phyloP scores from a whole-genome alignment of 2,888 invertebrate species.

The Dastarcus helophoroides region DNA sequence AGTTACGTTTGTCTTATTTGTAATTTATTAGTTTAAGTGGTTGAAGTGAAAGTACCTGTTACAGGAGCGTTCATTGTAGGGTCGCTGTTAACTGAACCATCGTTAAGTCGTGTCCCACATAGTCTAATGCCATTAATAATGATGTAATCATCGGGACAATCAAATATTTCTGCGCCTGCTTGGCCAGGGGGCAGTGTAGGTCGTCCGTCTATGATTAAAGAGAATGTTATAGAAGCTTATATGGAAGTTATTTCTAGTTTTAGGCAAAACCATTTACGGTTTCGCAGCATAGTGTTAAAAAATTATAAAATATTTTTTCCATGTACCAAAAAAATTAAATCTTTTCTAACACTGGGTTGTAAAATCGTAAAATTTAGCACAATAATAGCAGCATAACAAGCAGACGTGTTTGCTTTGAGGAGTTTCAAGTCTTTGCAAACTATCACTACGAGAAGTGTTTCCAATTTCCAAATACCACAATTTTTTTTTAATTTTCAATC shows the following conservation, averaged over 20 bases:
- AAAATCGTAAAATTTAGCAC: too few relatives aligned
- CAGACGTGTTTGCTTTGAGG: too few relatives aligned
- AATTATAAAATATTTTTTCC: too few relatives aligned
- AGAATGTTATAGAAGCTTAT: conserved; percentile 5
- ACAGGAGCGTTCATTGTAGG: conserved; percentile 57
- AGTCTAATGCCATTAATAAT: conserved; percentile 56
- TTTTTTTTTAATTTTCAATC: too few relatives aligned
- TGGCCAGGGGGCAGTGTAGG: conserved; percentile 53
- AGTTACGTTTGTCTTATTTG: too few relatives aligned
- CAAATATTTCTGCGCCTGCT: conserved; percentile 63
- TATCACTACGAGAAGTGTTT: too few relatives aligned
- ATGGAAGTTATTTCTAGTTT: too few relatives aligned
- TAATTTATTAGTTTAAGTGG: not conserved
- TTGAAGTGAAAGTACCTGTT: conserved; percentile 50
- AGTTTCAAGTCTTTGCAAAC: too few relatives aligned
- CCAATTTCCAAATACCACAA: too few relatives aligned
- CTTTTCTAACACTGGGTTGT: not conserved
- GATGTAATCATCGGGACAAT: conserved; percentile 66
- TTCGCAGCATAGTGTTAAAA: too few relatives aligned
- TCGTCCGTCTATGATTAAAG: conserved; percentile 43
- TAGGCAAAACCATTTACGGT: too few relatives aligned
- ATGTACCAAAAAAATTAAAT: not conserved
- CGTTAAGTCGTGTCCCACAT: conserved; percentile 64
- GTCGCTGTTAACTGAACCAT: conserved; percentile 50
- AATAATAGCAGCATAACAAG: too few relatives aligned